phyloP scores from a whole-genome alignment of 2,113 vertebrate genomes.

The Plotosus lineatus region DNA sequence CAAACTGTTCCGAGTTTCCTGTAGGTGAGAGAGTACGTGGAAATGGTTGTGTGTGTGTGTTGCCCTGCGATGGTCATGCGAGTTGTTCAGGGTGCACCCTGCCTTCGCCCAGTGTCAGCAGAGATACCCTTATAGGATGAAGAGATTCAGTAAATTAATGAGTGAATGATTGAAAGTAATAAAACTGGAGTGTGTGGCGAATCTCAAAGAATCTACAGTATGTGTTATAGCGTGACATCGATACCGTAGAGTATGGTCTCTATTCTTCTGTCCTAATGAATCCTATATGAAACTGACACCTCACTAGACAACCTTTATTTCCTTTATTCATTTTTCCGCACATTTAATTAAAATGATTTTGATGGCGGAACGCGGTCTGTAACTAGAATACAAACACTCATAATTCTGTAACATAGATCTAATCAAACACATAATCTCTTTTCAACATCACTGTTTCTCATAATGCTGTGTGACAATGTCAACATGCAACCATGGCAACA shows the following conservation, averaged over 20 bases:
- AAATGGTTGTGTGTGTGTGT: no score
- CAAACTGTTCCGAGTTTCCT: no score
- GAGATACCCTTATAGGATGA: no score
- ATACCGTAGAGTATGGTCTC: neutral
- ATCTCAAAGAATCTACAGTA: neutral
- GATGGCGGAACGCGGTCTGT: neutral
- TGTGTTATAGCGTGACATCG: neutral
- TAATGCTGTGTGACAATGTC: neutral
- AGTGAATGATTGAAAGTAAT: no score
- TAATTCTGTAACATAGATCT: neutral
- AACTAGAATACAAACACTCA: neutral
- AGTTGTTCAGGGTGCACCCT: no score
- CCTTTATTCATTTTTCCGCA: neutral
- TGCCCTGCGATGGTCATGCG: no score
- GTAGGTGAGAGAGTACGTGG: no score
- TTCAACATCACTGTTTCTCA: neutral
- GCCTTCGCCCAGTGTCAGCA: no score
- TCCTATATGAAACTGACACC: neutral
- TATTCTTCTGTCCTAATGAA: neutral
- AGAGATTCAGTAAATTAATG: no score
- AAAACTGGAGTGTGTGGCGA: no score
- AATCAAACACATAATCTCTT: neutral
- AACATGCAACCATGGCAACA: neutral
- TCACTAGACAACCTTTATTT: neutral
- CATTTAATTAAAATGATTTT: neutral